Evolutionary conservation across 2,113 vertebrate species (phyloP).

Genomic region (Spea multiplicata): DNA sequence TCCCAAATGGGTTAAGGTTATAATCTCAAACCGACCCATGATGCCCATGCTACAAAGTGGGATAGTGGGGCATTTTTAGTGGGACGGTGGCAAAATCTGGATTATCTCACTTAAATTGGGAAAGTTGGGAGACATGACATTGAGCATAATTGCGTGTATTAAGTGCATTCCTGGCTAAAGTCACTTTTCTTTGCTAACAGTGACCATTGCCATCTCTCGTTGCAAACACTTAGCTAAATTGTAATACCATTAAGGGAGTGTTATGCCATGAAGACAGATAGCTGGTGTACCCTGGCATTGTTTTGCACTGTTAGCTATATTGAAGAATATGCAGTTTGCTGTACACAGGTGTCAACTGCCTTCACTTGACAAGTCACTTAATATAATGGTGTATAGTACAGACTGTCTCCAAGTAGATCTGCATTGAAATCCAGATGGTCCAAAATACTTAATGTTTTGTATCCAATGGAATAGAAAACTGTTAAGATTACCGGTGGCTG

Average conservation of each 20-base stretch:
- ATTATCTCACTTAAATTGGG: too few species aligned
- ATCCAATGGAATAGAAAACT: not conserved
- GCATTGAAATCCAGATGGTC: not conserved
- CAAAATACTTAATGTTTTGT: not conserved
- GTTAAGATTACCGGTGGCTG: not conserved
- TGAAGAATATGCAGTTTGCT: not conserved
- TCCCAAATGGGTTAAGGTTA: too few species aligned
- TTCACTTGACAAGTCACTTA: not conserved
- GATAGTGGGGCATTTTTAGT: too few species aligned
- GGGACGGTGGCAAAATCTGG: too few species aligned
- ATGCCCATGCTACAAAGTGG: too few species aligned
- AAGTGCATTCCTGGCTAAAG: not conserved
- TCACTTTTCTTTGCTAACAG: not conserved
- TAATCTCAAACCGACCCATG: too few species aligned
- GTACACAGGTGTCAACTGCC: not conserved
- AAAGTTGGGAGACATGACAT: not conserved
- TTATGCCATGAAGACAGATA: not conserved
- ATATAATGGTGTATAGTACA: not conserved
- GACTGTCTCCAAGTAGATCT: not conserved
- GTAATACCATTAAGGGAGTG: not conserved
- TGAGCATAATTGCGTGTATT: too few species aligned
- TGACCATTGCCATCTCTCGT: not conserved
- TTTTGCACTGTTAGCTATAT: not conserved
- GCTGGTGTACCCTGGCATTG: not conserved
- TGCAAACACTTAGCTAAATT: not conserved